phyloP scores from a whole-genome alignment of 2,797 vertebrate genomes.

The Natrix natrix region DNA sequence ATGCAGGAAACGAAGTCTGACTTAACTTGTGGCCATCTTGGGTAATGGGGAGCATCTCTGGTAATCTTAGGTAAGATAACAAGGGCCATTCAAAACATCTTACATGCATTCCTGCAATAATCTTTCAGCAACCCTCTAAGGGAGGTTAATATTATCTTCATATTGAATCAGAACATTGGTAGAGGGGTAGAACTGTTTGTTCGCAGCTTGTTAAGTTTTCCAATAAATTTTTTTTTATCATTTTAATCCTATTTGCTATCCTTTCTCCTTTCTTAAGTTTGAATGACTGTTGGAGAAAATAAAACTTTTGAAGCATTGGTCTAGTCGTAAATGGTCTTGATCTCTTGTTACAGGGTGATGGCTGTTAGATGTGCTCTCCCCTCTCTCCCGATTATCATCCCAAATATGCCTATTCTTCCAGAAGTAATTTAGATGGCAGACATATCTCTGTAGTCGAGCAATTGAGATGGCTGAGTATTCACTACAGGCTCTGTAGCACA shows the following conservation, averaged over 20 bases:
- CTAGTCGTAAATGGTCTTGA: constrained; percentile 19
- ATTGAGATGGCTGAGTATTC: background rate
- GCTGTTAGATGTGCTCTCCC: constrained; percentile 17
- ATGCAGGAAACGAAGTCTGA: background rate
- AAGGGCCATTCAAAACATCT: background rate
- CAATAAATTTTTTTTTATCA: constrained; percentile 6
- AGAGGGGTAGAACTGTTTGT: background rate
- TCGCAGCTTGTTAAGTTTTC: background rate
- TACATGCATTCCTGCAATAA: background rate
- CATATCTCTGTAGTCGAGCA: background rate
- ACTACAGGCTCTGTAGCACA: constrained; percentile 10
- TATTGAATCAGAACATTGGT: background rate
- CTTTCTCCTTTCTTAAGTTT: background rate
- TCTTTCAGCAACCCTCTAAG: background rate
- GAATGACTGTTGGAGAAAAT: background rate
- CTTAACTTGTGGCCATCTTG: background rate
- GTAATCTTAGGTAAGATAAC: background rate
- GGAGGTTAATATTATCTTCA: background rate
- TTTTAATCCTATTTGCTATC: constrained; percentile 16
- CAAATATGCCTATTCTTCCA: constrained; percentile 30
- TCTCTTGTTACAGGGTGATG: constrained; percentile 17
- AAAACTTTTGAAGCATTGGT: constrained; percentile 2
- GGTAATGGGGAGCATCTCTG: background rate
- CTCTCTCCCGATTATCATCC: constrained; percentile 27
- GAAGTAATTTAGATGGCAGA: constrained; percentile 32